Percentiles rank a stretch among this genome's conserved stretches.
Conservation (phyloP, 1,140 invertebrate species). For the Eumaeus atala region DNA sequence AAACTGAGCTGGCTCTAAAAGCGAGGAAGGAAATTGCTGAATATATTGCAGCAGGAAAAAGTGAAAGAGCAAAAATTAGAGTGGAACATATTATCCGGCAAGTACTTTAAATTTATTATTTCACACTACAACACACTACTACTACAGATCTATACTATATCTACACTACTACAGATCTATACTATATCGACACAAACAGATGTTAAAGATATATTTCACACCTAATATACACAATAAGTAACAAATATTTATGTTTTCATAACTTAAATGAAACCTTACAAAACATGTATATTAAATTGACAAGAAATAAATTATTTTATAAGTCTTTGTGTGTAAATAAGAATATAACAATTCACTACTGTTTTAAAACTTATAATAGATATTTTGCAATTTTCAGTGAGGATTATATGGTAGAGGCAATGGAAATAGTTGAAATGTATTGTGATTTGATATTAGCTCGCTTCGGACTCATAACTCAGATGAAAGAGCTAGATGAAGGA, state of each 20-base stretch:
- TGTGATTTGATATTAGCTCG: constrained; percentile 97
- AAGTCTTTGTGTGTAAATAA: too few relatives aligned
- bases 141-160: too few relatives aligned
- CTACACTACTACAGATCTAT: too few relatives aligned
- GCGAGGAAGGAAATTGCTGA: constrained; percentile 98
- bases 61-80: constrained; percentile 94
- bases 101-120: constrained; percentile 10
- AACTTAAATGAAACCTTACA: too few relatives aligned
- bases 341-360: too few relatives aligned
- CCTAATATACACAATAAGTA: too few relatives aligned
- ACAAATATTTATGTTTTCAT: too few relatives aligned
- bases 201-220: too few relatives aligned
- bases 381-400: constrained; percentile 78
- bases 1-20: constrained; percentile 96
- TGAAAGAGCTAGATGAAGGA: constrained; percentile 97
- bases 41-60: constrained; percentile 92
- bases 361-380: background rate
- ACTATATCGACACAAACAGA: too few relatives aligned
- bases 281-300: too few relatives aligned
- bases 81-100: constrained; percentile 97
- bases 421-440: constrained; percentile 99
- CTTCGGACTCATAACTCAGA: constrained; percentile 97
- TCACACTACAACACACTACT: background rate
- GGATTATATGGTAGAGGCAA: constrained; percentile 99
- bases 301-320: too few relatives aligned